Base-by-base conservation (phyloP, 2,888 invertebrate genomes). In the Fabriciana adippe region DNA sequence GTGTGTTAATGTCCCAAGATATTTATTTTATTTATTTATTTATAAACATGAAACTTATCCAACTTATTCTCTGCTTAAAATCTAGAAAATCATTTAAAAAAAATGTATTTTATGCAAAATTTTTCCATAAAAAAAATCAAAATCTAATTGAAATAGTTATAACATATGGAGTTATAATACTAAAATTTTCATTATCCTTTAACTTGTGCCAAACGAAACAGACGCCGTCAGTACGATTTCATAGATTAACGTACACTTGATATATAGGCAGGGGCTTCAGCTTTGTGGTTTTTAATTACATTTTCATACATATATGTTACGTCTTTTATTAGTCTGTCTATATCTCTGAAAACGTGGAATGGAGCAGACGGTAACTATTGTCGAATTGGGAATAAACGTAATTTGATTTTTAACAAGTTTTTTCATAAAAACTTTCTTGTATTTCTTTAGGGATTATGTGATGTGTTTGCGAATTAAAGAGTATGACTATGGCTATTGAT, bases 231-330 rank as follows among this genome's bases (percentile, higher is more conserved):
- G 66, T 76, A 78, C 82, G 79, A 81, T 80, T 81, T 81, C 77
- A 74, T 79, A 84, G 85, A 85, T 84, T 83, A 85, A 81, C 78
- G 78, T 78, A 78, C 78, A 67, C 62, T 55, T 45, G 67, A 67
- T 67, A 67, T 51, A 62, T 35, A 41, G 53, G 41, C 61, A 57
- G 51, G 55, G 67, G 67, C 63, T 67, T 67, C 63, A 51, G 67
- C 62, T 67, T 67, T 63, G 67, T 47, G 67, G 63, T 53, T 67
- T 67, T 63, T 67, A 67, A 67, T 67, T 67, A 63, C 63, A 47
- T 56, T 56, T 64, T 47, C 55, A 61, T 61, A 61, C 41, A 53
- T 51, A 51, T 51, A 53, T 18, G 45, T 16, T 5, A 21, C 59
- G 57, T 61, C 21, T 61, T 61, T 61, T 61, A 61, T 61, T 61